Conservation (phyloP, 1,140 invertebrate genomes). For the Dinothrombium tinctorium region DNA sequence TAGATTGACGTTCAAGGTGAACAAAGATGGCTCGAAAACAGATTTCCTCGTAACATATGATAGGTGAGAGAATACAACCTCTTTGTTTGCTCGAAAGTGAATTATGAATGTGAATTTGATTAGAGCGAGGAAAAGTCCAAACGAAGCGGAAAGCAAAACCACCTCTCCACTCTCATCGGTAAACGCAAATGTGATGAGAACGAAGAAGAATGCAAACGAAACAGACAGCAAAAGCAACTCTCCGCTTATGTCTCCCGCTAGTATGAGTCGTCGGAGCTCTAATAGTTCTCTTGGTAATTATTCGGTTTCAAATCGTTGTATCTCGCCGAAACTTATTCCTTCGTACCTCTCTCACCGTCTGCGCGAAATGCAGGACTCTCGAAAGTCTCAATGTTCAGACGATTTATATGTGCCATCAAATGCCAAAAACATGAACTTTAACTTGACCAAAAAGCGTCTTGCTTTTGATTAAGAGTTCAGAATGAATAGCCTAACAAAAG, state of each 20-base stretch:
- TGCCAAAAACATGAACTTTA: too few species aligned
- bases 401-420: too few species aligned
- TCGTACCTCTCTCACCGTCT: neutral
- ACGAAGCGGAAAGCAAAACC: neutral
- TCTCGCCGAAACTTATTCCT: neutral
- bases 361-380: neutral
- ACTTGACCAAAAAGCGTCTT: too few species aligned
- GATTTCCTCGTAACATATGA: constrained; percentile 1
- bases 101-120: neutral
- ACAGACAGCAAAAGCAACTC: neutral
- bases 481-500: too few species aligned
- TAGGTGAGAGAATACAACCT: neutral
- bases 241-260: neutral
- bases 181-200: neutral
- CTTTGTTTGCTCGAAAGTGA: neutral
- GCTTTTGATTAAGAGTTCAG: too few species aligned
- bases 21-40: neutral
- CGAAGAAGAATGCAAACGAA: neutral
- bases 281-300: neutral
- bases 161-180: neutral
- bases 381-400: constrained; percentile 1
- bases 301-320: too few species aligned
- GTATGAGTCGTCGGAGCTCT: neutral
- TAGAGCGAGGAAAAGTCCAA: too few species aligned
- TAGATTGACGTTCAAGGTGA: neutral